A percentile compares a stretch with the other conserved stretches of the same genome.
phyloP scores from a whole-genome alignment of 2,797 vertebrate species.

The Neopelma chrysocephalum region DNA sequence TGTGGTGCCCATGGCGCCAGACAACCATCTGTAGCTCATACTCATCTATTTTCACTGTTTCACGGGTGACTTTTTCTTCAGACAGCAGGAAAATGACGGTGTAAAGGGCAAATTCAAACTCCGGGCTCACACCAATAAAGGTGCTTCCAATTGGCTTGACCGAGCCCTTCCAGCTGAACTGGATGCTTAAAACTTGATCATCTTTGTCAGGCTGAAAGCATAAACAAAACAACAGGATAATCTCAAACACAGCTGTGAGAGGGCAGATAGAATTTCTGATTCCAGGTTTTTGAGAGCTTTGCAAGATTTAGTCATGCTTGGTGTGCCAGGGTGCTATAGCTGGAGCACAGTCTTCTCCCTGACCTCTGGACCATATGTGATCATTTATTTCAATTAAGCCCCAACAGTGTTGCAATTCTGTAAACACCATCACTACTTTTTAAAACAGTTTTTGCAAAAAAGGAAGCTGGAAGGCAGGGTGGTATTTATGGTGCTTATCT shows the following conservation, averaged over 20 bases:
- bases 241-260: neutral
- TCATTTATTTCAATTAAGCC: neutral
- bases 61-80: slow-evolving; percentile 75
- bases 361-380: neutral
- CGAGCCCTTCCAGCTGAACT: slow-evolving; percentile 85
- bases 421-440: neutral
- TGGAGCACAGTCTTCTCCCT: neutral
- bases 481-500: neutral
- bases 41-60: slow-evolving; percentile 79
- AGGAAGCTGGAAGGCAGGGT: neutral
- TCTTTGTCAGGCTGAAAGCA: slow-evolving; percentile 80
- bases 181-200: slow-evolving; percentile 85
- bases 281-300: neutral
- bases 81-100: slow-evolving; percentile 82
- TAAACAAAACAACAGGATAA: neutral
- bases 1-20: slow-evolving; percentile 75
- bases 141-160: slow-evolving; percentile 82
- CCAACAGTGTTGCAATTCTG: neutral
- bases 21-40: slow-evolving; percentile 82
- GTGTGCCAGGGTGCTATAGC: neutral
- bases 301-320: neutral
- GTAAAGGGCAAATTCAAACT: slow-evolving; percentile 87
- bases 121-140: slow-evolving; percentile 84
- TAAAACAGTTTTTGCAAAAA: neutral
- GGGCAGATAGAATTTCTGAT: neutral